These are phyloP conservation scores for Ceratoteleas bidentatus DNA, from an alignment of 1,140 invertebrate species.

Conservation along the genomic window DNA sequence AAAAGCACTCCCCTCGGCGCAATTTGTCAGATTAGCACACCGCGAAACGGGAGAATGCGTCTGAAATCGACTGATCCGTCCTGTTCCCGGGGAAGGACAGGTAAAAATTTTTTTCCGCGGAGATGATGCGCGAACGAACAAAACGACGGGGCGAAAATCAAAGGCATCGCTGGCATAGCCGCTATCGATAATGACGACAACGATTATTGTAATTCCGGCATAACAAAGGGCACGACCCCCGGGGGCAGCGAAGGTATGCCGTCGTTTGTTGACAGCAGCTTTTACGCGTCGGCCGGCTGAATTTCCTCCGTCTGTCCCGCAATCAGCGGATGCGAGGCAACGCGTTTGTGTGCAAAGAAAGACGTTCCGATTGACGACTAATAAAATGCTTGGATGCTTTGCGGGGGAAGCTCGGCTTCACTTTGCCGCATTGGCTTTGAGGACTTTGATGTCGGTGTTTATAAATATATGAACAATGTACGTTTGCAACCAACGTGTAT, in stretches of 20 bases:
- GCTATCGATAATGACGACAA: slow-evolving; percentile 77
- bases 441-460: too few species aligned
- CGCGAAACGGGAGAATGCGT: slow-evolving; percentile 28
- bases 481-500: too few species aligned
- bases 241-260: slow-evolving; percentile 72
- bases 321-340: slow-evolving; percentile 1
- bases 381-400: neutral
- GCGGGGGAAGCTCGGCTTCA: too few species aligned
- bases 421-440: too few species aligned
- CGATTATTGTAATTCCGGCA: slow-evolving; percentile 78
- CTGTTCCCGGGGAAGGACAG: too few species aligned
- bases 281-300: slow-evolving; percentile 56
- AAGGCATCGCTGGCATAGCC: slow-evolving; percentile 78
- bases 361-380: neutral
- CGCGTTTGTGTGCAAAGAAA: slow-evolving; percentile 18
- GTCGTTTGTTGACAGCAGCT: slow-evolving; percentile 66
- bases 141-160: slow-evolving; percentile 66
- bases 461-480: too few species aligned
- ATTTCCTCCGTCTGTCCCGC: slow-evolving; percentile 42
- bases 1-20: slow-evolving; percentile 74
- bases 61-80: too few species aligned
- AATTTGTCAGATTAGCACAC: slow-evolving; percentile 63
- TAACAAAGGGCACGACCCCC: slow-evolving; percentile 72
- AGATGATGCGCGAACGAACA: slow-evolving; percentile 2
- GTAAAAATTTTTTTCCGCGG: neutral